Evolutionary conservation across 2,797 vertebrate genomes (phyloP), one percentile per base, ranked within the genome.

Genomic region (Cuculus canorus): DNA sequence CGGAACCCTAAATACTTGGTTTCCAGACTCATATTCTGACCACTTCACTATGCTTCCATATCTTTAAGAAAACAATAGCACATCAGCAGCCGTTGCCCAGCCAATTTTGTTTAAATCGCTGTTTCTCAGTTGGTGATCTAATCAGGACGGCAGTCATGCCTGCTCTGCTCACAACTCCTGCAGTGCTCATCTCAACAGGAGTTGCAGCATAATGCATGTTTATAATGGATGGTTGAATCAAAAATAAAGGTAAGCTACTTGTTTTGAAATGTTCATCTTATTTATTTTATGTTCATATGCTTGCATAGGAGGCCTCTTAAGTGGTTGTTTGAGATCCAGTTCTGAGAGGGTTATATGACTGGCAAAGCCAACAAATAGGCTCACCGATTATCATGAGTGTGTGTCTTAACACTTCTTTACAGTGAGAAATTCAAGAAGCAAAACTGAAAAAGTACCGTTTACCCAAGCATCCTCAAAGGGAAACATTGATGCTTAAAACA

Each of bases 161-260:
- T 89, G 92, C 75, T 95, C 94, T 92, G 90, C 79, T 94, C 88
- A 23, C 25, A 24, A 80, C 59, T 91, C 97, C 97, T 83, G 35
- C 81, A 63, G 96, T 0, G 52, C 30, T 96, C 72, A 5, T 65
- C 96, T 92, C 94, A 19, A 86, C 45, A 33, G 96, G 96, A 90
- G 56, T 12, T 90, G 71, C 86, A 86, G 93, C 90, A 93, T 86
- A 97, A 96, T 87, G 85, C 93, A 68, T 9, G 33, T 80, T 90
- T 70, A 91, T 70, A 97, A 95, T 92, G 93, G 92, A 96, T 80
- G 95, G 77, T 16, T 96, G 93, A 95, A 97, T 80, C 88, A 94
- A 72, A 97, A 97, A 96, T 82, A 97, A 97, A 97, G 94, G 93
- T 85, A 93, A 97, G 50, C 61, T 93, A 69, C 90, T 97, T 92